phyloP scores from a whole-genome alignment of 2,113 vertebrate species.

The Festucalex cinctus region DNA sequence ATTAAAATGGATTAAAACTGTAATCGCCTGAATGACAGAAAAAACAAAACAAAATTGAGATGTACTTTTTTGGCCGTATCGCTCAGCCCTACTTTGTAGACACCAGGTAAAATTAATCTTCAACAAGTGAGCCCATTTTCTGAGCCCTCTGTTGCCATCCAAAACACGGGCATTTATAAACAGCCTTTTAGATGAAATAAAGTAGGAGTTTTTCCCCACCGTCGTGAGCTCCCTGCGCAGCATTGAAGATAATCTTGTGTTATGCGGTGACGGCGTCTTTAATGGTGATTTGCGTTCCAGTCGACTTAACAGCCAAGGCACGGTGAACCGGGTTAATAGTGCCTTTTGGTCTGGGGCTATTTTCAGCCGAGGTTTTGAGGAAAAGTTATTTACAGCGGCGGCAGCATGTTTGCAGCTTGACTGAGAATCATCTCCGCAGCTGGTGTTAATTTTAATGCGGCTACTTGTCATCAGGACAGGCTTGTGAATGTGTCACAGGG shows the following conservation, averaged over 20 bases:
- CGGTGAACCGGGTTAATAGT: neutral
- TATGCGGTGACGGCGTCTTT: neutral
- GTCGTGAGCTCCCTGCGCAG: neutral
- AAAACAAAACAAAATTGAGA: too few species aligned
- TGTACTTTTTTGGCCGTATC: too few species aligned
- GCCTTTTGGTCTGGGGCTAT: neutral
- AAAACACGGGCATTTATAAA: neutral
- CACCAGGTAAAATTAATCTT: too few species aligned
- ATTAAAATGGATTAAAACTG: too few species aligned
- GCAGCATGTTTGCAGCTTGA: slow-evolving; percentile 4
- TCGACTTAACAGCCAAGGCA: neutral
- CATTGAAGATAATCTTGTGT: neutral
- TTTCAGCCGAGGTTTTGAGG: neutral
- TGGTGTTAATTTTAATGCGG: slow-evolving; percentile 4
- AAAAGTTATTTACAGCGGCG: slow-evolving; percentile 1
- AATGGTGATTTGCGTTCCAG: neutral
- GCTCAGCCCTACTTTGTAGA: too few species aligned
- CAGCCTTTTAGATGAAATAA: neutral
- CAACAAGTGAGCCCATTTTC: too few species aligned
- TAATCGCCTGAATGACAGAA: too few species aligned
- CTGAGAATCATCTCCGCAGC: neutral
- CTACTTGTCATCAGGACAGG: neutral
- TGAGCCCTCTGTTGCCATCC: neutral
- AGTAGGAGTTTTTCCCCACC: neutral
- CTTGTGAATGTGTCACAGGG: neutral